phyloP scores from a whole-genome alignment of 1,140 invertebrate species.

The Papilio aristodemus region DNA sequence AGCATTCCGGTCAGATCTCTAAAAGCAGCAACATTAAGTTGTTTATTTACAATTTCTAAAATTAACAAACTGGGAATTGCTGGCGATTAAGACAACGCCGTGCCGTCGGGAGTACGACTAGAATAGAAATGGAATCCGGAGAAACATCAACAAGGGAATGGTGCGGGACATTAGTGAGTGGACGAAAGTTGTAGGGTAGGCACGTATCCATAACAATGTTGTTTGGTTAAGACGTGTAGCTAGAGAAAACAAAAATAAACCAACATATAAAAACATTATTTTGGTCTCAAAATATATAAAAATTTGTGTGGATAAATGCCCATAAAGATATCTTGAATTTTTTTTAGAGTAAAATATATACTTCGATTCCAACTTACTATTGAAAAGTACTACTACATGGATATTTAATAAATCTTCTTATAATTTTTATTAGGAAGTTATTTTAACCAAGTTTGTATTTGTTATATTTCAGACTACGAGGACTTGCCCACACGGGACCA shows the following conservation, averaged over 20 bases:
- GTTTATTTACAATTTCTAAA: constrained; percentile 30
- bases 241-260: not conserved
- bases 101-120: not conserved
- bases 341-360: too few relatives aligned
- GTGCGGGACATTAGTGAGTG: not conserved
- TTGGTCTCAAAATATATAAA: not conserved
- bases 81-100: constrained; percentile 15
- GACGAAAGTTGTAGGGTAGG: constrained; percentile 26
- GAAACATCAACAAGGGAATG: constrained; percentile 16
- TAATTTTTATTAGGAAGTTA: too few relatives aligned
- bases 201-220: constrained; percentile 31
- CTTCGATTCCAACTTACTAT: too few relatives aligned
- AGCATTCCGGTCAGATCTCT: constrained; percentile 1
- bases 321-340: too few relatives aligned
- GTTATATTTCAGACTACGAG: constrained; percentile 59
- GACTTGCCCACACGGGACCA: constrained; percentile 74
- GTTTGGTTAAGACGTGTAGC: not conserved
- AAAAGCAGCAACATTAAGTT: constrained; percentile 22
- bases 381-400: too few relatives aligned
- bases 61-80: constrained; percentile 22
- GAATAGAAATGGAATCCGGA: constrained; percentile 29
- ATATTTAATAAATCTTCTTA: too few relatives aligned
- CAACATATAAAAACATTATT: not conserved
- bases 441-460: not conserved
- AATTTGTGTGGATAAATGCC: not conserved